These are phyloP conservation scores for Cariama cristata DNA, from an alignment of 2,113 vertebrate genomes.

Conservation along the genomic window DNA sequence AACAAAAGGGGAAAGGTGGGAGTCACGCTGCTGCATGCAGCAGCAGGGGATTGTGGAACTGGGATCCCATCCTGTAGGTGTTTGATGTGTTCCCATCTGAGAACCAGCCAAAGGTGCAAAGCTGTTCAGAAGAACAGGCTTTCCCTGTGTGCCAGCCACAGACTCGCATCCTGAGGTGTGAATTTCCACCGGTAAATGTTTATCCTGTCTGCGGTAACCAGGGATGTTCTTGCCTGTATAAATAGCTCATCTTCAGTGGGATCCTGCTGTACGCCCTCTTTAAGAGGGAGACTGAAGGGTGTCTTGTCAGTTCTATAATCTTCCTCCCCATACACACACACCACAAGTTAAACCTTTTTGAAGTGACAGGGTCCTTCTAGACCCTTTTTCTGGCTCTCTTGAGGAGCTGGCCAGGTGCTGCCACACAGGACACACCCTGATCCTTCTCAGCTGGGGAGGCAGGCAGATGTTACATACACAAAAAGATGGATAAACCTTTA, in stretches of 20 bases:
- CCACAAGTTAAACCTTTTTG: not conserved
- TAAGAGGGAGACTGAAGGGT: rapidly evolving
- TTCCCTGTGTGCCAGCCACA: not conserved
- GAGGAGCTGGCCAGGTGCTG: not conserved
- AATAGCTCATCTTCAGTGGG: not conserved
- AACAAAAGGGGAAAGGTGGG: slow-evolving; percentile 72
- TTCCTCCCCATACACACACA: not conserved
- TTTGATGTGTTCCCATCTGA: not conserved
- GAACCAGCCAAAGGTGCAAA: not conserved
- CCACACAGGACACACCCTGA: not conserved
- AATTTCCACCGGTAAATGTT: not conserved
- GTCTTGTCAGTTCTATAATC: not conserved
- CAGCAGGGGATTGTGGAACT: not conserved
- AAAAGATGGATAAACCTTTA: not conserved
- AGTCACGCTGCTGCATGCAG: rapidly evolving
- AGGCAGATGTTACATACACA: rapidly evolving
- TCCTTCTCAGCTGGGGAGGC: not conserved
- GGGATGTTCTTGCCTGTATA: not conserved
- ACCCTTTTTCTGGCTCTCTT: not conserved
- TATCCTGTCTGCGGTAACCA: not conserved
- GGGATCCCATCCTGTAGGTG: not conserved
- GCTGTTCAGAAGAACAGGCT: not conserved
- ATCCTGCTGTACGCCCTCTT: not conserved
- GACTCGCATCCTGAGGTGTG: not conserved
- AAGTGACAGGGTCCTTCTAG: not conserved